phyloP scores from a whole-genome alignment of 2,888 invertebrate species.

The Thumatha senex region DNA sequence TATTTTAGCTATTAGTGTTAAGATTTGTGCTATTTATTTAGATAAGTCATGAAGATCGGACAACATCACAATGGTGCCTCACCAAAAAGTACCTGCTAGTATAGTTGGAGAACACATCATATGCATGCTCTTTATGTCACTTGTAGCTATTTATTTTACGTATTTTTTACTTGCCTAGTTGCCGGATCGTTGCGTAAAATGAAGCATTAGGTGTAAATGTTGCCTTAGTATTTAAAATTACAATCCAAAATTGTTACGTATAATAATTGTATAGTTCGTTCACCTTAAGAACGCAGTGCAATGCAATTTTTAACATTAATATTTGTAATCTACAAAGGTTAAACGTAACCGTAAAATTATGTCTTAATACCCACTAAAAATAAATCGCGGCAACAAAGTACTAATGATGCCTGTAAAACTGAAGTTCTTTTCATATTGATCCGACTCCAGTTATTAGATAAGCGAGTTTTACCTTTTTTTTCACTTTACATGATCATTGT shows the following conservation, averaged over 20 bases:
- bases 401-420: no score
- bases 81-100: constrained; percentile 71
- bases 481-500: constrained; percentile 6
- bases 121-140: constrained; percentile 21
- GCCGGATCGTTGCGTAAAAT: constrained; percentile 3
- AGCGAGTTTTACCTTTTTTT: constrained; percentile 18
- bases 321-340: no score
- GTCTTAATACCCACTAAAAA: no score
- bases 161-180: constrained; percentile 22
- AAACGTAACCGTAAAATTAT: no score
- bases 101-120: constrained; percentile 38
- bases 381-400: no score
- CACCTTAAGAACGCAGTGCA: no score
- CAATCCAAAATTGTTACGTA: no score
- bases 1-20: constrained; percentile 1
- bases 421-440: no score
- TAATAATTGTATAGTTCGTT: no score
- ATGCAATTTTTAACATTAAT: neutral
- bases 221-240: no score
- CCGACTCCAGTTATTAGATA: neutral
- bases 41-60: constrained; percentile 19
- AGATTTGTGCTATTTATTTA: constrained; percentile 38
- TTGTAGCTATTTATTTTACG: constrained; percentile 24
- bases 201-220: no score
- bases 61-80: constrained; percentile 66